A percentile compares a stretch with the other conserved stretches of the same genome.
Evolutionary conservation across 64 coral and sea anemone genomes (phyloP).

Genomic region (Actinia equina): DNA sequence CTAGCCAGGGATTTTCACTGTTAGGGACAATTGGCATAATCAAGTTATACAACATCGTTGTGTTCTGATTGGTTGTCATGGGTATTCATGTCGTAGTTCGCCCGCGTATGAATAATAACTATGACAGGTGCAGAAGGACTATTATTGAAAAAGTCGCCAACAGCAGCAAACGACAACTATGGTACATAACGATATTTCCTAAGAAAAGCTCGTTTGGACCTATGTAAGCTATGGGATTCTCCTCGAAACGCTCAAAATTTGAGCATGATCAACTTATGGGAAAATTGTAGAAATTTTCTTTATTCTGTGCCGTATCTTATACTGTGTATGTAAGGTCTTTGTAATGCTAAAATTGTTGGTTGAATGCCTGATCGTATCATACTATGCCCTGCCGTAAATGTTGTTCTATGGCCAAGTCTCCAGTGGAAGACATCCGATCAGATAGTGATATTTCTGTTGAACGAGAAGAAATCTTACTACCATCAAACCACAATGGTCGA

Average conservation of each 20-base stretch:
- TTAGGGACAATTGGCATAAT: constrained; percentile 7
- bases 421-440: background rate
- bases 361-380: constrained; percentile 11
- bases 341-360: constrained; percentile 13
- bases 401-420: background rate
- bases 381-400: constrained; percentile 15
- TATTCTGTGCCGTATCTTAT: background rate
- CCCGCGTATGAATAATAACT: constrained; percentile 13
- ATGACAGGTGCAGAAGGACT: background rate
- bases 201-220: background rate
- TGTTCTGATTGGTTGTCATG: background rate
- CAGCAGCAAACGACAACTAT: constrained; percentile 5
- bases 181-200: background rate
- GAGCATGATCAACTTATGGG: background rate
- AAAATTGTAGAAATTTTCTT: background rate
- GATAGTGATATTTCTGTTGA: constrained; percentile 24
- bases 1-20: background rate
- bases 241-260: background rate
- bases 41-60: background rate
- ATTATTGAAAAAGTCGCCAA: constrained; percentile 16
- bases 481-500: constrained; percentile 18
- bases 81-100: background rate
- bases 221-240: background rate
- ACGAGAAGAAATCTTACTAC: constrained; percentile 27
- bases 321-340: background rate